These are phyloP conservation scores for Ips typographus DNA, from an alignment of 1,140 invertebrate genomes.

Conservation along the genomic window DNA sequence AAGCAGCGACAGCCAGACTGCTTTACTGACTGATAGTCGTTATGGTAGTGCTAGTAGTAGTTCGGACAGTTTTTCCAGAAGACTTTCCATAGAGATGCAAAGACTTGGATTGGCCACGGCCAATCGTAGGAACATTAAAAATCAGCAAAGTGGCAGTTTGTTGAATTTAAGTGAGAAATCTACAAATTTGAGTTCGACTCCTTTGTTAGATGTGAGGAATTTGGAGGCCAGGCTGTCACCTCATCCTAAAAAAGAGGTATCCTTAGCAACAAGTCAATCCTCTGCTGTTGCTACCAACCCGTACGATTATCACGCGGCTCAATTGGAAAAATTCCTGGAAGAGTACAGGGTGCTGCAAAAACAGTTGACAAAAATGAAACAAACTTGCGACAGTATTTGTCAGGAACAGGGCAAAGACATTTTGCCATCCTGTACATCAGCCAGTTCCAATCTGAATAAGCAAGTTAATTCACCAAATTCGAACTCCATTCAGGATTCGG, in stretches of 20 bases:
- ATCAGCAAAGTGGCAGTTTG: conserved; percentile 59
- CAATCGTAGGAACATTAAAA: conserved; percentile 40
- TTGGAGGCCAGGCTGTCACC: conserved; percentile 46
- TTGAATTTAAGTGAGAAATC: conserved; percentile 54
- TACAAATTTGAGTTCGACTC: conserved; percentile 51
- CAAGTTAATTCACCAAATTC: conserved; percentile 53
- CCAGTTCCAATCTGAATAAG: conserved; percentile 43
- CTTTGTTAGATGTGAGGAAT: conserved; percentile 57
- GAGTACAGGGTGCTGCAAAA: conserved; percentile 74
- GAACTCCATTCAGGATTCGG: conserved; percentile 52
- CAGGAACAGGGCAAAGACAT: conserved; percentile 48
- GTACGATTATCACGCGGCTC: conserved; percentile 74
- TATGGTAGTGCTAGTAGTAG: conserved; percentile 54
- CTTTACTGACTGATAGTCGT: conserved; percentile 58
- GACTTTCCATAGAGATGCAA: conserved; percentile 40
- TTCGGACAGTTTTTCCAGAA: conserved; percentile 37
- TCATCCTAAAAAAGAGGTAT: conserved; percentile 5
- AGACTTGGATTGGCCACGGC: conserved; percentile 38
- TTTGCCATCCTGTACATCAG: conserved; percentile 39
- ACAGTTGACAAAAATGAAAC: conserved; percentile 75
- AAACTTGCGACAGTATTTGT: conserved; percentile 67
- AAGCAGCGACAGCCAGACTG: conserved; percentile 68
- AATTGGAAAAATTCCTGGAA: conserved; percentile 73
- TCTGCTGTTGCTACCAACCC: conserved; percentile 53
- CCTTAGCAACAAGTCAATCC: conserved; percentile 24